These are phyloP conservation scores for Eira barbara DNA, from an alignment of 2,113 vertebrate species.

Conservation along the genomic window DNA sequence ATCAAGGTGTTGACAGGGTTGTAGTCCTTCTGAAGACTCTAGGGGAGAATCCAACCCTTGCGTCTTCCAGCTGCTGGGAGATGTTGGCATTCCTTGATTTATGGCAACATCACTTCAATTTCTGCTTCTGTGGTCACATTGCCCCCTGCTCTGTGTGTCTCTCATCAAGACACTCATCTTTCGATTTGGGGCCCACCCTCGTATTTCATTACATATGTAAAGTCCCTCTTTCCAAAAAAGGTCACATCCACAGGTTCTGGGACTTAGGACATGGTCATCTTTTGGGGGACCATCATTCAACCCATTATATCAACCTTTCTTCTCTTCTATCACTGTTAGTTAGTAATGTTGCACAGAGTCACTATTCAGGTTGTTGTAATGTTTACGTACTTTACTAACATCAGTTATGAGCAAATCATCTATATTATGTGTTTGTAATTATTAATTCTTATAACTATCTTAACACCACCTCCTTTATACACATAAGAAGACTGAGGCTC, in stretches of 20 bases:
- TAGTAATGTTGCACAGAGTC: neutral
- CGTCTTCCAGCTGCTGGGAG: neutral
- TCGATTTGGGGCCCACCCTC: neutral
- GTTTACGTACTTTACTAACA: neutral
- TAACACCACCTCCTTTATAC: neutral
- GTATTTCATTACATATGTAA: neutral
- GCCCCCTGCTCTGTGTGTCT: neutral
- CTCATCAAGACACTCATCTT: neutral
- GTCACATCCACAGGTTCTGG: neutral
- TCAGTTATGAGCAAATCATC: neutral
- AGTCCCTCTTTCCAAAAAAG: neutral
- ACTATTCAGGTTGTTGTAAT: neutral
- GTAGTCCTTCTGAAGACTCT: neutral
- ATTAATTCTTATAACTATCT: neutral
- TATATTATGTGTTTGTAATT: neutral
- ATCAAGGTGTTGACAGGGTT: neutral
- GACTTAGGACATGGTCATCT: neutral
- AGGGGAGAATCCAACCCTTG: neutral
- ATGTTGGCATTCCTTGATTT: neutral
- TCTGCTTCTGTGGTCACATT: neutral
- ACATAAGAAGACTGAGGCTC: neutral
- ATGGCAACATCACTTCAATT: neutral
- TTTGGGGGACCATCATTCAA: neutral
- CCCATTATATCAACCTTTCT: neutral
- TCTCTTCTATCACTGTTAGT: neutral